Conservation (phyloP, 2,888 invertebrate genomes). For the Andrena praecox region DNA sequence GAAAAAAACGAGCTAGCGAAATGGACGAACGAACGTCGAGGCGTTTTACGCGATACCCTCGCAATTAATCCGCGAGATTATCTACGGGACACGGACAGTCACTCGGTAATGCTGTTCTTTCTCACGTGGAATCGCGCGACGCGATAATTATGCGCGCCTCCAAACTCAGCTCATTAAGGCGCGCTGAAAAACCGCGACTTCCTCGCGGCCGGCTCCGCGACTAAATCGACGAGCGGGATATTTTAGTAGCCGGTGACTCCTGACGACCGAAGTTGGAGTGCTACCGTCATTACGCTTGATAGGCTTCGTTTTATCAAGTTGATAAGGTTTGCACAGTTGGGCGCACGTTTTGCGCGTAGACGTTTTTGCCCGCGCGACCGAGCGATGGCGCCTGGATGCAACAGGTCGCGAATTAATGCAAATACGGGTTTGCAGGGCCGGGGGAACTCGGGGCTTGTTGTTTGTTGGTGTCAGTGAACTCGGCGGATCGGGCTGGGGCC, state of each 20-base stretch:
- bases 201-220: neutral
- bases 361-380: too few species aligned
- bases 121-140: neutral
- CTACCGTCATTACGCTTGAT: too few species aligned
- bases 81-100: neutral
- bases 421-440: neutral
- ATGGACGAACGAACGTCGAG: neutral
- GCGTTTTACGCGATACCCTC: conserved; percentile 12
- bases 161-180: neutral
- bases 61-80: conserved; percentile 12
- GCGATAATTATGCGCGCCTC: conserved; percentile 3
- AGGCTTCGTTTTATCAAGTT: too few species aligned
- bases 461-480: conserved; percentile 48
- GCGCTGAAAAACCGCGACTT: neutral
- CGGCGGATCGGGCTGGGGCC: conserved; percentile 42
- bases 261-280: too few species aligned
- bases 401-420: neutral
- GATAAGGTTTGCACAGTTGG: too few species aligned
- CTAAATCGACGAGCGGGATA: neutral
- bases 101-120: neutral
- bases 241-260: neutral
- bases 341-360: too few species aligned
- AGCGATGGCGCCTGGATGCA: neutral
- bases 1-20: too few species aligned
- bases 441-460: neutral